Conservation (phyloP, 1,140 invertebrate genomes). For the Drosophila pachea region DNA sequence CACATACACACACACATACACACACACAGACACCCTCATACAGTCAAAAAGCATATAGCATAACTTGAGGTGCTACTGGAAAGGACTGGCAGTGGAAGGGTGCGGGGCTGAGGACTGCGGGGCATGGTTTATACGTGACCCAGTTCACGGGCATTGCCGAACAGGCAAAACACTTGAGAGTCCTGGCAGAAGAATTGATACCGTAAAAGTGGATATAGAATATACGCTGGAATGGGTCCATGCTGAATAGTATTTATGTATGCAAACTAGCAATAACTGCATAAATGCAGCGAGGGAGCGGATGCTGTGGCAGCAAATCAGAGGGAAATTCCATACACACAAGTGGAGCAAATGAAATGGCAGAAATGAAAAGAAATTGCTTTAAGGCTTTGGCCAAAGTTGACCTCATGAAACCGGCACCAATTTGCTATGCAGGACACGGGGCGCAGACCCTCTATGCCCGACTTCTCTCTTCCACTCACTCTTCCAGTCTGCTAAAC, state of each 20-base stretch:
- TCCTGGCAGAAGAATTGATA: constrained; percentile 43
- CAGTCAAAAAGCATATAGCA: constrained; percentile 64
- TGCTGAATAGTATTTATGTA: constrained; percentile 43
- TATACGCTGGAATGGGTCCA: constrained; percentile 2
- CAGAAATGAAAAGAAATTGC: constrained; percentile 34
- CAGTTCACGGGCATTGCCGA: constrained; percentile 62
- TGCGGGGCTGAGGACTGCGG: neutral
- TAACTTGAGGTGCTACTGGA: constrained; percentile 35
- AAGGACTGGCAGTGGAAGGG: neutral
- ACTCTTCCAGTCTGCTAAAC: neutral
- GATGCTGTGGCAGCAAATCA: constrained; percentile 7
- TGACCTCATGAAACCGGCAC: constrained; percentile 35
- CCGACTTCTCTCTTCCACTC: neutral
- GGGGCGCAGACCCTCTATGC: neutral
- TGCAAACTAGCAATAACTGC: constrained; percentile 71
- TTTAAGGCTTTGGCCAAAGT: constrained; percentile 20
- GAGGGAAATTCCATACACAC: constrained; percentile 29
- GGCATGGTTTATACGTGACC: constrained; percentile 52
- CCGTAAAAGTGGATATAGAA: constrained; percentile 6
- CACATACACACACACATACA: constrained; percentile 2
- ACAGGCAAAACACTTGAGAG: constrained; percentile 23
- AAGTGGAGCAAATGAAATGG: constrained; percentile 44
- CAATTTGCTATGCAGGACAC: constrained; percentile 32
- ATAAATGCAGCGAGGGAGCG: constrained; percentile 56
- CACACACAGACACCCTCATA: constrained; percentile 5